phyloP scores from a whole-genome alignment of 2,113 vertebrate genomes.

The Tringa solitaria region DNA sequence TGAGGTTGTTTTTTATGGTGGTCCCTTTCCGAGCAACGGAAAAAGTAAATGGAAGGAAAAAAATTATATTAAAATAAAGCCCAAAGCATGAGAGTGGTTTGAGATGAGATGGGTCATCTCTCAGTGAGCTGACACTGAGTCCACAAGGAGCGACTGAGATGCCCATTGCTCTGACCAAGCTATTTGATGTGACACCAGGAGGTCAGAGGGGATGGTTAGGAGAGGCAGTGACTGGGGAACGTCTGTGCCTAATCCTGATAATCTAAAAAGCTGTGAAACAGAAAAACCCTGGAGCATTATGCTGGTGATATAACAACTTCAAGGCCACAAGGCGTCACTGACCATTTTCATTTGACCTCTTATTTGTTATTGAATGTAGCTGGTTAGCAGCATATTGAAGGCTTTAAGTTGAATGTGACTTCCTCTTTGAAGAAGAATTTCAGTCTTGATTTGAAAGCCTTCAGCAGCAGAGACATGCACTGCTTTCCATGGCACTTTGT shows the following conservation, averaged over 20 bases:
- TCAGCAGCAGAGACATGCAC: neutral
- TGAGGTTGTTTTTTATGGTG: neutral
- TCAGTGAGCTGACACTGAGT: neutral
- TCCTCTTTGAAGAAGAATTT: neutral
- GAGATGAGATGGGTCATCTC: neutral
- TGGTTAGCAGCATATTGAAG: neutral
- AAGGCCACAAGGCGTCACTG: neutral
- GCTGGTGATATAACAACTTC: neutral
- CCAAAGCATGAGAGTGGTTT: neutral
- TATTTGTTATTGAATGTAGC: neutral
- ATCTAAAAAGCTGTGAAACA: neutral
- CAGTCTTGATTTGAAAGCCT: neutral
- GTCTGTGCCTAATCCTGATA: neutral
- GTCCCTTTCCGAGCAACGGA: neutral
- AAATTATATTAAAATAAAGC: neutral
- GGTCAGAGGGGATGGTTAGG: neutral
- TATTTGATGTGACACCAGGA: neutral
- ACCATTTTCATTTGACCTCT: neutral
- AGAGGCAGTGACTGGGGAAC: neutral
- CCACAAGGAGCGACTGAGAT: fast-evolving
- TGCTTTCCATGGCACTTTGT: neutral
- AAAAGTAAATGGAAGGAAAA: neutral
- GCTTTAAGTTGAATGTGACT: neutral
- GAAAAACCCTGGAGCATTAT: fast-evolving
- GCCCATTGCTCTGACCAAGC: fast-evolving